A percentile compares a stretch with the other conserved stretches of the same genome.
These are phyloP conservation scores for Mastomys natalensis DNA, from an alignment of 2,113 vertebrate species.

Conservation along the genomic window DNA sequence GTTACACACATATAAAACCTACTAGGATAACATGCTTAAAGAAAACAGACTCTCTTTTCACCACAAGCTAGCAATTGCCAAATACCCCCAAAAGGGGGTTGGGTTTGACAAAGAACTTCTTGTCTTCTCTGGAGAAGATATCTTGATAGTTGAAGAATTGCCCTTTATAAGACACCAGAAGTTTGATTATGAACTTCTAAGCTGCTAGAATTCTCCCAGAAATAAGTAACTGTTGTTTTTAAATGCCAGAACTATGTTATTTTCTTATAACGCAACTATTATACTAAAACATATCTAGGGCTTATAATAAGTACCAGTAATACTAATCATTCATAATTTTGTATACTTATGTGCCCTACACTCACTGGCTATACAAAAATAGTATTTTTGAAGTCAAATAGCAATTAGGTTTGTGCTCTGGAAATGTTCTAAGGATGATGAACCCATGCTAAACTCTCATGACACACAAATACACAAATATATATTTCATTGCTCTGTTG, in stretches of 20 bases:
- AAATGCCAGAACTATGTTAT: not conserved
- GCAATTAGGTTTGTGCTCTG: not conserved
- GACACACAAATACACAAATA: not conserved
- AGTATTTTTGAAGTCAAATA: slow-evolving; percentile 23
- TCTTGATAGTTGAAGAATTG: not conserved
- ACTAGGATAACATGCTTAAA: not conserved
- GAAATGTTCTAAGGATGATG: slow-evolving; percentile 30
- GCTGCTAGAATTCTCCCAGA: not conserved
- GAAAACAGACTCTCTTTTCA: not conserved
- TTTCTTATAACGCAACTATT: not conserved
- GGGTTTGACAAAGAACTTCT: not conserved
- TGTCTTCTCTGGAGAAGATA: not conserved
- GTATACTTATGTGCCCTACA: not conserved
- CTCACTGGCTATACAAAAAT: not conserved
- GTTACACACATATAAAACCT: not conserved
- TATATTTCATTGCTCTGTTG: not conserved
- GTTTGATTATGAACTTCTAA: not conserved
- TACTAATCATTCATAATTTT: not conserved
- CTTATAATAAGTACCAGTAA: not conserved
- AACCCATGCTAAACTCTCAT: not conserved
- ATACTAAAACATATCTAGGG: not conserved
- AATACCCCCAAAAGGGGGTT: not conserved
- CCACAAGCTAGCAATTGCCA: not conserved
- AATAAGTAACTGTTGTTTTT: not conserved
- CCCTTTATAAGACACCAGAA: not conserved